Conservation (phyloP, 2,888 invertebrate species). For the Hemicrepidius hirtus region DNA sequence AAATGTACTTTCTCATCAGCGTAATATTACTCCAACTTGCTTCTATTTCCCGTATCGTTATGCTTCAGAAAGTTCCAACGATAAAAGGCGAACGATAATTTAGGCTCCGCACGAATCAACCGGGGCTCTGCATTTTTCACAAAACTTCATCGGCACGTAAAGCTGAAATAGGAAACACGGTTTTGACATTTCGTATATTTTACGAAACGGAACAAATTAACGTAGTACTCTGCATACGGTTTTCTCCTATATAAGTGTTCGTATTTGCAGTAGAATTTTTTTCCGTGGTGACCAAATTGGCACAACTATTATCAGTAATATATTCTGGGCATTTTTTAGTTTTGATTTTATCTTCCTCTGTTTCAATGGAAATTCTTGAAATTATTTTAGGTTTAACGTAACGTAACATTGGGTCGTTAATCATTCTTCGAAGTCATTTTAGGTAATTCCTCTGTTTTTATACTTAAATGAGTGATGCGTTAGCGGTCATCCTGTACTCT, state of each 20-base stretch:
- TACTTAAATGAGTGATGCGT: too few species aligned
- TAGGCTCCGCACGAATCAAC: constrained; percentile 47
- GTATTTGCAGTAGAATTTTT: not conserved
- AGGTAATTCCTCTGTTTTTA: too few species aligned
- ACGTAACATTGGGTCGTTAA: too few species aligned
- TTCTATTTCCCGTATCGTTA: constrained; percentile 46
- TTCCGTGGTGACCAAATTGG: too few species aligned
- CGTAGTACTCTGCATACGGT: constrained; percentile 33
- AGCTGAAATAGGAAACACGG: constrained; percentile 46
- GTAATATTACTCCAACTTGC: constrained; percentile 34
- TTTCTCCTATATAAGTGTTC: not conserved
- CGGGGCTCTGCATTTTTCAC: constrained; percentile 42
- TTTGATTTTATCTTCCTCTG: too few species aligned
- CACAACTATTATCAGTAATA: too few species aligned
- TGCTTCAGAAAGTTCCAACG: constrained; percentile 43
- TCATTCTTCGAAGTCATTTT: too few species aligned
- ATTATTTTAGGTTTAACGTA: too few species aligned
- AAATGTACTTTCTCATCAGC: constrained; percentile 46
- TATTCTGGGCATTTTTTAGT: too few species aligned
- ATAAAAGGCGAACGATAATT: constrained; percentile 50
- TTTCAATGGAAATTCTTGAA: too few species aligned
- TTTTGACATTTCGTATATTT: constrained; percentile 48
- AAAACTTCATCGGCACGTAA: constrained; percentile 48
- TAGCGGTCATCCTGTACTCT: too few species aligned
- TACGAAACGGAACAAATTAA: constrained; percentile 46